These are phyloP conservation scores for Hemiprocne comata DNA, from an alignment of 2,113 vertebrate species.

Conservation along the genomic window DNA sequence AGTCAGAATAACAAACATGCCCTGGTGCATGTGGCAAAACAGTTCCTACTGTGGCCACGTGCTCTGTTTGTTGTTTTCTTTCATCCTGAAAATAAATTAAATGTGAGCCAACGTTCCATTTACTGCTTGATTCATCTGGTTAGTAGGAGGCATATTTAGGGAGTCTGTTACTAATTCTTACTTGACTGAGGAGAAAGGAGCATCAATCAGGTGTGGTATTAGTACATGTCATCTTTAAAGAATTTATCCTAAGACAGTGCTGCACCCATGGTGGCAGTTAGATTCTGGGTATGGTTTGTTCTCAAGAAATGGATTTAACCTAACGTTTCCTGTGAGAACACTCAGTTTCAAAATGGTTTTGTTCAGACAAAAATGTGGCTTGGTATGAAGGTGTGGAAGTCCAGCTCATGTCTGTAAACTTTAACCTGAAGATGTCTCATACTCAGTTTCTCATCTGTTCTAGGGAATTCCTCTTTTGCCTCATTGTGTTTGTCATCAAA, in stretches of 20 bases:
- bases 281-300: background rate
- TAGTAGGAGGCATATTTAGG: background rate
- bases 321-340: background rate
- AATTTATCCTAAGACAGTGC: background rate
- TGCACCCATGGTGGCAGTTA: accelerated
- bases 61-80: background rate
- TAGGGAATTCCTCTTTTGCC: background rate
- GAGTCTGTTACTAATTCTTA: background rate
- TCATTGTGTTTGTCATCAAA: background rate
- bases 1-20: accelerated
- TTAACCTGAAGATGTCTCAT: background rate
- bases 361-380: accelerated
- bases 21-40: background rate
- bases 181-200: background rate
- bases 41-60: background rate
- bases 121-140: background rate
- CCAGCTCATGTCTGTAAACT: background rate
- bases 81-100: background rate
- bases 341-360: background rate
- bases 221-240: background rate
- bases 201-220: background rate
- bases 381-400: background rate
- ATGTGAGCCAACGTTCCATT: background rate
- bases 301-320: background rate
- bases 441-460: background rate